Conservation (phyloP, 2,797 vertebrate species). For the Amblyraja radiata region DNA sequence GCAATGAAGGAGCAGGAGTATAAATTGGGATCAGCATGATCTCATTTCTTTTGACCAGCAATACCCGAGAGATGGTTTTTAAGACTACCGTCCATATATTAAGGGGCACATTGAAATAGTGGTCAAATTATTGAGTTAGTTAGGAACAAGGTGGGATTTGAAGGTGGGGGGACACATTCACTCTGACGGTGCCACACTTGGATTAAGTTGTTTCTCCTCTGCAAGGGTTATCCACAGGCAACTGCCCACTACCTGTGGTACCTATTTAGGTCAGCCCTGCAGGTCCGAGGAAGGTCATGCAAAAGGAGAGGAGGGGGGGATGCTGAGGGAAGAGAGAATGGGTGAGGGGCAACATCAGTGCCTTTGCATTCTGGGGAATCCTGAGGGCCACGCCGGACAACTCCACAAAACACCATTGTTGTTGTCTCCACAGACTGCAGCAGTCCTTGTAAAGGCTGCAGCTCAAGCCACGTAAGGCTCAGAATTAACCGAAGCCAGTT, state of each 20-base stretch:
- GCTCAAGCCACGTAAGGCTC: background rate
- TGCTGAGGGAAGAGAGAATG: background rate
- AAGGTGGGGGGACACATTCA: background rate
- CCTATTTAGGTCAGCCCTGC: background rate
- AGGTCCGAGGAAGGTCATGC: background rate
- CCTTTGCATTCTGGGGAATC: background rate
- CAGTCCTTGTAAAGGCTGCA: background rate
- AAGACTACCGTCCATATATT: background rate
- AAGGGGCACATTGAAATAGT: background rate
- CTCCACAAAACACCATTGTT: background rate
- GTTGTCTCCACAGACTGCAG: background rate
- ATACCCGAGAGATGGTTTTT: background rate
- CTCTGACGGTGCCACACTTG: background rate
- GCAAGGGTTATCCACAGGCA: background rate
- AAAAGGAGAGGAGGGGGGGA: background rate
- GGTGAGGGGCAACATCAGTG: background rate
- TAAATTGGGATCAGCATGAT: background rate
- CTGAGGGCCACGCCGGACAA: background rate
- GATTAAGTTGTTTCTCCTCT: background rate
- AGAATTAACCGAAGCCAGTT: too few relatives aligned
- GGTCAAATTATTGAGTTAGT: background rate
- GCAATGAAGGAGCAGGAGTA: background rate
- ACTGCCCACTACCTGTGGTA: background rate
- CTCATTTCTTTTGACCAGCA: background rate
- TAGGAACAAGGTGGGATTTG: background rate